Conservation (phyloP, 2,888 invertebrate genomes). For the Teleiodes luculella region DNA sequence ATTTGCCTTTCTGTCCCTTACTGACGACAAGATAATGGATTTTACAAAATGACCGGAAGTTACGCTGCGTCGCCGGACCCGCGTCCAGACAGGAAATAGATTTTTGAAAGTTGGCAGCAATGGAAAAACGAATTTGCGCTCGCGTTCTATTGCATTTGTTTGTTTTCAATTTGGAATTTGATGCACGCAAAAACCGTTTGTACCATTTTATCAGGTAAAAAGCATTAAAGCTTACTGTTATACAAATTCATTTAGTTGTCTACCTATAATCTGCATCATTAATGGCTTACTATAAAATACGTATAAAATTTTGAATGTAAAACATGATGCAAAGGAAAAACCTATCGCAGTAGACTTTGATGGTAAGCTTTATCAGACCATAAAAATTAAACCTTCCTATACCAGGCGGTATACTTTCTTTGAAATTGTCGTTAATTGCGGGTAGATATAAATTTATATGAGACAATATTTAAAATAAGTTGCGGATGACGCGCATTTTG, state of each 20-base stretch:
- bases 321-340: not conserved
- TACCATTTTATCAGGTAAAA: too few relatives aligned
- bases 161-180: too few relatives aligned
- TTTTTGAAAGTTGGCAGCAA: constrained; percentile 63
- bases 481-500: constrained; percentile 1
- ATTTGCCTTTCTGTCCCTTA: not conserved
- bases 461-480: not conserved
- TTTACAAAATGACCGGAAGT: constrained; percentile 51
- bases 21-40: constrained; percentile 44
- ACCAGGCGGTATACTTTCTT: constrained; percentile 20
- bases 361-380: constrained; percentile 31
- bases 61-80: constrained; percentile 47
- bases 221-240: too few relatives aligned
- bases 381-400: constrained; percentile 35
- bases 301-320: not conserved
- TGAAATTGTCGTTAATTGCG: constrained; percentile 21
- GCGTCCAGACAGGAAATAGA: constrained; percentile 72
- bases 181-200: too few relatives aligned
- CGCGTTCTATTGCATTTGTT: not conserved
- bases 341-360: not conserved
- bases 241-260: too few relatives aligned
- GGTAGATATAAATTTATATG: not conserved
- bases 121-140: constrained; percentile 35
- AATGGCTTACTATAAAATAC: not conserved
- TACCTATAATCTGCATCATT: not conserved